Percentiles rank a stretch among this genome's conserved stretches.
Conservation (phyloP, 2,797 vertebrate species). For the Poecilia picta region DNA sequence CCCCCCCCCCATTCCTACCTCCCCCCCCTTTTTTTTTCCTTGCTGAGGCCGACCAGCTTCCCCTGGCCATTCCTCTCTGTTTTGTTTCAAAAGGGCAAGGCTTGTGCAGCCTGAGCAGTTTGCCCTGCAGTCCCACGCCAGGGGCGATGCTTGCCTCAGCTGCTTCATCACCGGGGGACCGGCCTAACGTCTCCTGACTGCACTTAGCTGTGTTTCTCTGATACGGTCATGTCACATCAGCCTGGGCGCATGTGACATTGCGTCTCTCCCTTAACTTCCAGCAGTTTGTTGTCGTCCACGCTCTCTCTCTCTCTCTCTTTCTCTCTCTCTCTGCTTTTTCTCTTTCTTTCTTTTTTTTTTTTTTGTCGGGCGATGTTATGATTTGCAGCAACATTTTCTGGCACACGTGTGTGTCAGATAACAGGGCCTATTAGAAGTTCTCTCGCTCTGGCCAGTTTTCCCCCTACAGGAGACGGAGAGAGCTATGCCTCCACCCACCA, state of each 20-base stretch:
- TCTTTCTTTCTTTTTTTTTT: slow-evolving; percentile 8
- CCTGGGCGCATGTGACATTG: slow-evolving; percentile 90
- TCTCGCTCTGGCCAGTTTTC: slow-evolving; percentile 85
- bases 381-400: slow-evolving; percentile 84
- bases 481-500: slow-evolving; percentile 59
- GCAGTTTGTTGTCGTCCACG: slow-evolving; percentile 64
- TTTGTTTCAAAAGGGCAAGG: slow-evolving; percentile 94
- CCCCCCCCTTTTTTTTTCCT: neutral
- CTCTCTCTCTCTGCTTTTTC: slow-evolving; percentile 56
- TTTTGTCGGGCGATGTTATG: slow-evolving; percentile 84
- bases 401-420: slow-evolving; percentile 90
- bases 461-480: slow-evolving; percentile 79
- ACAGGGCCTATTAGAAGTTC: slow-evolving; percentile 89
- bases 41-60: slow-evolving; percentile 70
- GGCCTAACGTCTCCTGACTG: slow-evolving; percentile 96
- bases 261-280: slow-evolving; percentile 82
- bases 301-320: slow-evolving; percentile 41
- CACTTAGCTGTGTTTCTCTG: slow-evolving; percentile 96
- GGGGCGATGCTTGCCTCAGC: slow-evolving; percentile 92
- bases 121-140: slow-evolving; percentile 88
- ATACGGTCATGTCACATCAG: slow-evolving; percentile 96
- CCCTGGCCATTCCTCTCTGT: slow-evolving; percentile 79
- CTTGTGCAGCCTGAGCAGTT: slow-evolving; percentile 82
- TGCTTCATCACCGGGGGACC: slow-evolving; percentile 89
- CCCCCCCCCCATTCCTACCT: slow-evolving; percentile 47